Evolutionary conservation across 2,888 invertebrate genomes (phyloP), one percentile per base, ranked within the genome.

Genomic region (Melieria omissa): DNA sequence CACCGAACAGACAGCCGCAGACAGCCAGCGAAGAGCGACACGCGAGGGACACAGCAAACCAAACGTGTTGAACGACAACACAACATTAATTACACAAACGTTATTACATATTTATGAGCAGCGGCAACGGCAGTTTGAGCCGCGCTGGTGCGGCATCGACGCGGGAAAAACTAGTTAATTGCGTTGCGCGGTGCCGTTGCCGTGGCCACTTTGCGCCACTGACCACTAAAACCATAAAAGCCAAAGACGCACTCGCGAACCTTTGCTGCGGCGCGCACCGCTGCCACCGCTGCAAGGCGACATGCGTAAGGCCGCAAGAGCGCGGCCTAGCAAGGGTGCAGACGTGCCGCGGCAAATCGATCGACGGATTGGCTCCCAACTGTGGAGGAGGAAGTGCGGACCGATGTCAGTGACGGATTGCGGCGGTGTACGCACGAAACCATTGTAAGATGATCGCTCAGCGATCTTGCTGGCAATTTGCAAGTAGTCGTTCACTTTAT

Each of bases 11-110:
- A 14, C 61, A 47, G 52, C 41, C 45, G 42, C 10, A 14, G 57
- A 10, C 69, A 29, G 1, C 45, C 12, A 60, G 49, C 61, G 52
- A 52, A 52, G 14, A 14, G 61, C 8, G 7, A 42, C 52, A 67
- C 12, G 29, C 57, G 16, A 58, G 10, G 46, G 46, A 63, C 55
- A 46, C 55, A 65, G 65, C 65, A 60, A 61, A 66, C 65, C 41
- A 58, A 69, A 69, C 69, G 69, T 69, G 63, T 69, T 46, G 63
- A 69, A 63, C 64, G 68, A 71, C 68, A 65, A 65, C 71, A 69
- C 66, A 49, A 70, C 73, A 71, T 74, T 75, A 75, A 75, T 75
- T 75, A 75, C 66, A 71, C 57, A 63, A 72, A 68, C 67, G 69
- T 66, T 70, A 62, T 68, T 68, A 63, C 69, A 69, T 69, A 74